Percentiles rank a stretch among this genome's conserved stretches.
Conservation (phyloP, 2,113 vertebrate species). For the Perca fluviatilis region DNA sequence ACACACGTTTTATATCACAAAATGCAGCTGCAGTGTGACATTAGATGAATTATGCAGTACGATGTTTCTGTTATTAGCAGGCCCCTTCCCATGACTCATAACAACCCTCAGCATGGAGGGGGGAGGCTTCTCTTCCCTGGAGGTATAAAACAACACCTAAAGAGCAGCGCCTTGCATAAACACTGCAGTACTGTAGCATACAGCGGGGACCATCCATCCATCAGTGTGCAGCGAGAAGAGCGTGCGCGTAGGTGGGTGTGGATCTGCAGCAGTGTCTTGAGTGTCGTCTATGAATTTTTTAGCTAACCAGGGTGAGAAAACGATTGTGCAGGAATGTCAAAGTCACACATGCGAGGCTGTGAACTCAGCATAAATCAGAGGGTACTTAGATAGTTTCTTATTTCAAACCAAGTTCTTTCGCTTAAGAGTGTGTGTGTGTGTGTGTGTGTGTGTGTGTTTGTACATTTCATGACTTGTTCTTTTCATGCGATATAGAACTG, state of each 20-base stretch:
- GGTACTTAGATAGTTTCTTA: constrained; percentile 34
- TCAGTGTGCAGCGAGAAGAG: constrained; percentile 45
- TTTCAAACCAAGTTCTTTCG: constrained; percentile 51
- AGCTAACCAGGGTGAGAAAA: constrained; percentile 8
- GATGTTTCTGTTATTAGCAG: constrained; percentile 50
- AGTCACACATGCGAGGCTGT: constrained; percentile 45
- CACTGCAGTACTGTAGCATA: constrained; percentile 49
- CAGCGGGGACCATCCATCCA: constrained; percentile 65
- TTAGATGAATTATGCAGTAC: constrained; percentile 62
- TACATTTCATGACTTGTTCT: background rate
- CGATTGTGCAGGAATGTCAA: constrained; percentile 38
- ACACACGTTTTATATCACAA: constrained; percentile 34
- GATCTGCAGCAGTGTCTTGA: constrained; percentile 13
- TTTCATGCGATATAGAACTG: background rate
- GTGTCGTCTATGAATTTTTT: constrained; percentile 17
- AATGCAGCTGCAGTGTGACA: constrained; percentile 45
- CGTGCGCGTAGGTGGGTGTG: constrained; percentile 13
- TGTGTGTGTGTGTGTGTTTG: background rate
- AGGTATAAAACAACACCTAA: constrained; percentile 73
- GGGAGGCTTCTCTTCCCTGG: constrained; percentile 59
- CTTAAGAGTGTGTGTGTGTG: constrained; percentile 16
- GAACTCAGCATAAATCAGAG: constrained; percentile 61
- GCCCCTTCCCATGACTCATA: constrained; percentile 78
- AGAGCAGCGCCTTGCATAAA: constrained; percentile 68
- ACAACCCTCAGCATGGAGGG: constrained; percentile 13